These are phyloP conservation scores for Osmoderma eremita DNA, from an alignment of 2,888 invertebrate species.

Conservation along the genomic window DNA sequence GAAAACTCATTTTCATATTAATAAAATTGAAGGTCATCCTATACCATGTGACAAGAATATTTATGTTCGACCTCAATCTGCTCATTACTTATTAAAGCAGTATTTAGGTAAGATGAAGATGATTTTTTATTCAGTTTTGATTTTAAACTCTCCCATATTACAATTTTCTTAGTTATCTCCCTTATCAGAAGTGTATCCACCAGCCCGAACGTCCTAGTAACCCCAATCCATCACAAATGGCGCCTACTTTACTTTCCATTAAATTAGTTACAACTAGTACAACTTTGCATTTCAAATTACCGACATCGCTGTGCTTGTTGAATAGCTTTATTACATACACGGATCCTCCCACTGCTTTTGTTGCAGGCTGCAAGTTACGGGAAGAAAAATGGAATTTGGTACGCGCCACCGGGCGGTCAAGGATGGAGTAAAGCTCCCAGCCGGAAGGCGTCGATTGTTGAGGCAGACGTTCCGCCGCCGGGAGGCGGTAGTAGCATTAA, in stretches of 20 bases:
- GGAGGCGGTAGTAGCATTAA: constrained; percentile 73
- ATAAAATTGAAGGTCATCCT: too few relatives aligned
- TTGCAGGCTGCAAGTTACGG: constrained; percentile 88
- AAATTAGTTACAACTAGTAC: constrained; percentile 14
- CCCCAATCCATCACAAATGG: constrained; percentile 17
- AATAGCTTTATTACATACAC: constrained; percentile 18
- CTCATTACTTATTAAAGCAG: too few relatives aligned
- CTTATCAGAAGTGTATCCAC: background rate
- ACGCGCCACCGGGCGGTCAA: constrained; percentile 71
- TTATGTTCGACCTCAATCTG: too few relatives aligned
- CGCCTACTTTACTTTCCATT: constrained; percentile 7
- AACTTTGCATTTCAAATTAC: constrained; percentile 30
- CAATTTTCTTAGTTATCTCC: background rate
- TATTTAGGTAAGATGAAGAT: too few relatives aligned
- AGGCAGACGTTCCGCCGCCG: constrained; percentile 80
- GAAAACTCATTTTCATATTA: too few relatives aligned
- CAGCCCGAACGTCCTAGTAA: constrained; percentile 5
- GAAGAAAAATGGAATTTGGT: constrained; percentile 91
- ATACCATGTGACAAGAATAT: too few relatives aligned
- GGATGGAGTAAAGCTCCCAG: constrained; percentile 76
- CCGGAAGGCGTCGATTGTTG: constrained; percentile 85
- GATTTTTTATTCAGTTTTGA: too few relatives aligned
- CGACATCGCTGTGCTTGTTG: constrained; percentile 3
- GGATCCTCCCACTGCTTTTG: constrained; percentile 37
- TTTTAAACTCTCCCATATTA: too few relatives aligned